A percentile compares a stretch with the other conserved stretches of the same genome.
These are phyloP conservation scores for Podarcis cretensis DNA, from an alignment of 2,113 vertebrate species.

Conservation along the genomic window DNA sequence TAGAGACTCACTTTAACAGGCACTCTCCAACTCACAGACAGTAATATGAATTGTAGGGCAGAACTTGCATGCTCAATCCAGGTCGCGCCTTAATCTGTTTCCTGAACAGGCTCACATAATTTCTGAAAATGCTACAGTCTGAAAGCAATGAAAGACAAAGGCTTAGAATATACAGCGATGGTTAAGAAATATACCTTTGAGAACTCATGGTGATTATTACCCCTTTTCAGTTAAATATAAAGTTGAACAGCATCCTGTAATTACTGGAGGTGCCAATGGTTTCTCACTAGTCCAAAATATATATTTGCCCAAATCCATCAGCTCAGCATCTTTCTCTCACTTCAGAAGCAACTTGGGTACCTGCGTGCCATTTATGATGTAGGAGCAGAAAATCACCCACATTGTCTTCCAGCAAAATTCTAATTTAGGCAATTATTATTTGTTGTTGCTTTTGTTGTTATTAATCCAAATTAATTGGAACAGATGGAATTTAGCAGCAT, in stretches of 20 bases:
- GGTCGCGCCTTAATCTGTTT: too few relatives aligned
- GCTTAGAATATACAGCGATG: conserved; percentile 25
- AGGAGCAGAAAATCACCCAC: neutral
- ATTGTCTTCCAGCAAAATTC: conserved; percentile 22
- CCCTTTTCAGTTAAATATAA: conserved; percentile 1
- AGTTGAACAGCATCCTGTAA: neutral
- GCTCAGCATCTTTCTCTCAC: neutral
- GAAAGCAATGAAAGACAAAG: conserved; percentile 31
- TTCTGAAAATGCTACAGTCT: neutral
- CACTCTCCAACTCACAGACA: too few relatives aligned
- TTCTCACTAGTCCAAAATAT: neutral
- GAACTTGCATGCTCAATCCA: too few relatives aligned
- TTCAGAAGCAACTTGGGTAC: neutral
- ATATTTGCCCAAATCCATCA: neutral
- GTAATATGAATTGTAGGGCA: too few relatives aligned
- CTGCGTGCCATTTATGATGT: neutral
- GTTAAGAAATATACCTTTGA: neutral
- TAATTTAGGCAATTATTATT: neutral
- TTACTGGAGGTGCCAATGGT: neutral
- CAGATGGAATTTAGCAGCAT: conserved; percentile 15
- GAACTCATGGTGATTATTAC: neutral
- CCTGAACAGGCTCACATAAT: too few relatives aligned
- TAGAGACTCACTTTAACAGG: too few relatives aligned
- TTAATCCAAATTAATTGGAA: conserved; percentile 23
- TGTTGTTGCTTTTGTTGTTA: neutral